Conservation (phyloP, 1,140 invertebrate species). For the Vanessa atalanta region DNA sequence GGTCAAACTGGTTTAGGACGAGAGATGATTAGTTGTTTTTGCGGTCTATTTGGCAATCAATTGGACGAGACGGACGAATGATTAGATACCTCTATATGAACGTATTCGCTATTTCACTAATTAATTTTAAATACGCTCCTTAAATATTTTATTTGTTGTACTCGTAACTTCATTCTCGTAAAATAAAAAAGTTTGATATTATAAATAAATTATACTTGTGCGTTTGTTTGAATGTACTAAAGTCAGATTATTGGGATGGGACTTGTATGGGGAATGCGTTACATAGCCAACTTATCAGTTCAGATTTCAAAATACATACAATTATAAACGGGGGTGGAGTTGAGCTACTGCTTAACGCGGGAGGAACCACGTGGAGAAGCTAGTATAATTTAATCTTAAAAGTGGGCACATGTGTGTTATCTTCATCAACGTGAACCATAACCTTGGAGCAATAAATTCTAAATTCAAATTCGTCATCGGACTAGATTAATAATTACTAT, state of each 20-base stretch:
- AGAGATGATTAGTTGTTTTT: slow-evolving; percentile 61
- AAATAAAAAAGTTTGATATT: too few species aligned
- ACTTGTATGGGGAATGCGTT: too few species aligned
- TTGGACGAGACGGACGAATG: slow-evolving; percentile 51
- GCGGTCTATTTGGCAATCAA: slow-evolving; percentile 51
- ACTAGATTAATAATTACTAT: slow-evolving; percentile 77
- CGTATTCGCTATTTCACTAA: slow-evolving; percentile 4
- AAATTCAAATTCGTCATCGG: slow-evolving; percentile 71
- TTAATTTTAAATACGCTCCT: slow-evolving; percentile 10
- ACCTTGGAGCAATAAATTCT: slow-evolving; percentile 66
- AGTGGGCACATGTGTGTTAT: slow-evolving; percentile 16
- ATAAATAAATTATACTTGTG: too few species aligned
- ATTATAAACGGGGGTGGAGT: too few species aligned
- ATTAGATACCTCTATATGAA: slow-evolving; percentile 38
- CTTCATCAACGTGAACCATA: slow-evolving; percentile 18
- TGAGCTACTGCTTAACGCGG: background rate
- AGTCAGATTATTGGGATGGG: too few species aligned
- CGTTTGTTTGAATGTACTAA: too few species aligned
- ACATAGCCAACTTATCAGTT: too few species aligned
- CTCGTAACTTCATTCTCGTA: too few species aligned
- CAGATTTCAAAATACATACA: too few species aligned
- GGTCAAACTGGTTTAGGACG: slow-evolving; percentile 38
- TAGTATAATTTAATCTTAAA: slow-evolving; percentile 11
- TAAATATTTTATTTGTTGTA: too few species aligned
- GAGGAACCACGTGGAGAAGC: too few species aligned